phyloP scores from a whole-genome alignment of 1,140 invertebrate genomes.

The Papilio polyxenes region DNA sequence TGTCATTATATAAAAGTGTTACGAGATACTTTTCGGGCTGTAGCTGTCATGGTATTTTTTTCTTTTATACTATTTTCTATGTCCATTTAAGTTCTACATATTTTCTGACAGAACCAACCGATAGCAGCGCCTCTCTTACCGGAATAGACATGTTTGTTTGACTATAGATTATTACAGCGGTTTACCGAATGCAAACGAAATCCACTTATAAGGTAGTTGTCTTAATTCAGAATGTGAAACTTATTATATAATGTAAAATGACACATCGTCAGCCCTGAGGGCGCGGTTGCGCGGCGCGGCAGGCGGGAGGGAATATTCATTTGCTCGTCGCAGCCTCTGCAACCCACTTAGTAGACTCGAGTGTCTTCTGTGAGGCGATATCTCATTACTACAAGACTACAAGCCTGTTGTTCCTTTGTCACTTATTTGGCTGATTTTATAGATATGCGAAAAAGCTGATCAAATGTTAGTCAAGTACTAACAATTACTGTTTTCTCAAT shows the following conservation, averaged over 20 bases:
- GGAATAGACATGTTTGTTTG: too few relatives aligned
- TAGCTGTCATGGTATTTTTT: too few relatives aligned
- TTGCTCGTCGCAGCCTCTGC: conserved; percentile 67
- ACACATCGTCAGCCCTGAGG: conserved; percentile 46
- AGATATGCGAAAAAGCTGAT: background rate
- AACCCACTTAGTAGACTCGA: conserved; percentile 64
- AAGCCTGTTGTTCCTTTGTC: conserved; percentile 2
- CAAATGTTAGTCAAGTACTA: too few relatives aligned
- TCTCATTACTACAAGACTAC: conserved; percentile 22
- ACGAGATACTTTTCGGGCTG: too few relatives aligned
- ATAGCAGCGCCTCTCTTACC: too few relatives aligned
- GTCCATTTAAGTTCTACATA: too few relatives aligned
- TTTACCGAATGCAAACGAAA: background rate
- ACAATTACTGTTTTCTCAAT: too few relatives aligned
- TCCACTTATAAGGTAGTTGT: background rate
- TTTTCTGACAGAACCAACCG: too few relatives aligned
- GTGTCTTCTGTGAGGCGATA: conserved; percentile 49
- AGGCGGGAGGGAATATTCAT: conserved; percentile 58
- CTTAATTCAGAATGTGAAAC: background rate
- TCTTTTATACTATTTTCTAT: too few relatives aligned
- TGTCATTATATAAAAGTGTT: too few relatives aligned
- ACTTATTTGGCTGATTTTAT: conserved; percentile 2
- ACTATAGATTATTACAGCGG: too few relatives aligned
- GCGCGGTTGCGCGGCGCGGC: conserved; percentile 32
- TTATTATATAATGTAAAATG: background rate